phyloP scores from a whole-genome alignment of 2,888 invertebrate genomes.

The Parapristionchus giblindavisi region DNA sequence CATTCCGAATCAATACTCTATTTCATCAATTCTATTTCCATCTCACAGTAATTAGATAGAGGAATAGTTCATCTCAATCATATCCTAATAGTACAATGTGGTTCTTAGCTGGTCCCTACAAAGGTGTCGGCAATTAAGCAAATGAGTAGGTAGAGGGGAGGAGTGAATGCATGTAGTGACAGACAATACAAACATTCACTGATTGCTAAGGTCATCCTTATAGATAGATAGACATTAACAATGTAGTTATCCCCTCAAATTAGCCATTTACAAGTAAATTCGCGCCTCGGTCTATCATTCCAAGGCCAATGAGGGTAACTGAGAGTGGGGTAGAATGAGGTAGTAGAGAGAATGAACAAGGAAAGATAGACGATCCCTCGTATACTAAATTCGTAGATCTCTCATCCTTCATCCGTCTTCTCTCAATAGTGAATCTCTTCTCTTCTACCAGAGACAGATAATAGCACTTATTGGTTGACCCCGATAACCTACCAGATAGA shows the following conservation, averaged over 20 bases:
- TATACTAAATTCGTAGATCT: constrained; percentile 15
- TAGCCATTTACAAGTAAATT: constrained; percentile 30
- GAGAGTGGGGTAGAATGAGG: background rate
- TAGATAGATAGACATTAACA: background rate
- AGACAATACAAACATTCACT: constrained; percentile 14
- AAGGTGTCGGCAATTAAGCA: constrained; percentile 35
- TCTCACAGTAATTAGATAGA: background rate
- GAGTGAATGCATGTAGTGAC: background rate
- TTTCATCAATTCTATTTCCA: background rate
- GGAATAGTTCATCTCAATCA: background rate
- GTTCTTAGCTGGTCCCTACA: background rate
- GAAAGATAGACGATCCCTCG: constrained; percentile 12
- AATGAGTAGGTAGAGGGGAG: constrained; percentile 1
- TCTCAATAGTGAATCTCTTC: no score
- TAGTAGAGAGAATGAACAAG: background rate
- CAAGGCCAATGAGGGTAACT: no score
- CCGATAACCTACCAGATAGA: background rate
- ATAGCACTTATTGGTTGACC: constrained; percentile 22
- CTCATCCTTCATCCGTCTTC: constrained; percentile 18
- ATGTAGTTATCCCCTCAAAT: constrained; percentile 14
- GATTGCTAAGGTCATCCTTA: constrained; percentile 34
- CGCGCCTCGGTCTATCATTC: constrained; percentile 14
- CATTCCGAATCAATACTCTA: background rate
- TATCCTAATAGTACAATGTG: no score
- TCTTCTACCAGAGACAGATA: background rate